Percentiles rank a stretch among this genome's conserved stretches.
Conservation (phyloP, 2,888 invertebrate genomes). For the Tholera decimalis region DNA sequence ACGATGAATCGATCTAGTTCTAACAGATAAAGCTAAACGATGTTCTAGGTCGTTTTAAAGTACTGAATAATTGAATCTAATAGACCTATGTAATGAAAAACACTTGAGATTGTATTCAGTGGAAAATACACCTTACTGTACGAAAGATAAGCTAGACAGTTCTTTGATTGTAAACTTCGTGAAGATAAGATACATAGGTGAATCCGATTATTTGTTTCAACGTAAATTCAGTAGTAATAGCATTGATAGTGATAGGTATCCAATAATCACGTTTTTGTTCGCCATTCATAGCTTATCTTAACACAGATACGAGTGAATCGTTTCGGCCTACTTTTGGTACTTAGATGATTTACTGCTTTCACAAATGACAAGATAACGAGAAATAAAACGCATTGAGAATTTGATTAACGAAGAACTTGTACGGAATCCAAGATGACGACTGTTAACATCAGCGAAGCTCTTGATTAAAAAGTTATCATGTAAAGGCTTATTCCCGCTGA, state of each 20-base stretch:
- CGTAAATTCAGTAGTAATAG: conserved; percentile 56
- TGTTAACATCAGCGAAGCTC: neutral
- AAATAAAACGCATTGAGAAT: conserved; percentile 8
- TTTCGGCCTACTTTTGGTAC: conserved; percentile 30
- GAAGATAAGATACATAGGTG: conserved; percentile 41
- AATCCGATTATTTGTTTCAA: conserved; percentile 40
- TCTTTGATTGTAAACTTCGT: neutral
- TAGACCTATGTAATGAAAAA: conserved; percentile 43
- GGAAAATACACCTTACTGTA: neutral
- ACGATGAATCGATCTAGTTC: conserved; percentile 39
- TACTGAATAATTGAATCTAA: conserved; percentile 43
- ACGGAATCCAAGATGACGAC: conserved; percentile 8
- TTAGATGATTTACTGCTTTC: conserved; percentile 36
- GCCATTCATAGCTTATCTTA: conserved; percentile 46
- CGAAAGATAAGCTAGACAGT: conserved; percentile 1
- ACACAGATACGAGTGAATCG: conserved; percentile 19
- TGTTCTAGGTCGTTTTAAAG: conserved; percentile 55
- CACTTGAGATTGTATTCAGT: conserved; percentile 16
- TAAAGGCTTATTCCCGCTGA: neutral
- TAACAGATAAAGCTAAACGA: conserved; percentile 42
- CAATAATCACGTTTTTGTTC: conserved; percentile 22
- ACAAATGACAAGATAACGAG: conserved; percentile 12
- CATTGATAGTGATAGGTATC: conserved; percentile 30
- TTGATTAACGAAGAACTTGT: conserved; percentile 1
- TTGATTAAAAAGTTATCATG: neutral